Percentiles rank a stretch among this genome's conserved stretches.
phyloP scores from a whole-genome alignment of 1,140 invertebrate species.

The Drosophila willistoni region DNA sequence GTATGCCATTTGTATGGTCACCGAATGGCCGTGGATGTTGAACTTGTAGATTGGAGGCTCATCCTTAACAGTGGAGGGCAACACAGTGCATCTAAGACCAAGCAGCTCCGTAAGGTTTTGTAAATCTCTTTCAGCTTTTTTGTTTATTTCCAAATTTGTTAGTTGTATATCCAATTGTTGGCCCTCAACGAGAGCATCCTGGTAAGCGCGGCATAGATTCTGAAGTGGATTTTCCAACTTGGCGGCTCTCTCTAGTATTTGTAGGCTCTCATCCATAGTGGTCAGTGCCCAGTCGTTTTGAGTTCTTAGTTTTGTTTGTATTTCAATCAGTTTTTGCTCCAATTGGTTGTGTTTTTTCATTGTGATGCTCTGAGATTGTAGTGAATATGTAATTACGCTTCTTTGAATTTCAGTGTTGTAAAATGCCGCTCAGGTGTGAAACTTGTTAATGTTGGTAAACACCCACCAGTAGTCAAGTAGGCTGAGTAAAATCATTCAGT shows the following conservation, averaged over 20 bases:
- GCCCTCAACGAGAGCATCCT: not conserved
- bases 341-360: not conserved
- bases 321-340: not conserved
- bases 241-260: not conserved
- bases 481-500: too few species aligned
- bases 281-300: not conserved
- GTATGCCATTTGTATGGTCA: not conserved
- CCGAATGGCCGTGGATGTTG: not conserved
- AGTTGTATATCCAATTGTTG: not conserved
- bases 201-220: not conserved
- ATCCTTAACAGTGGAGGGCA: not conserved
- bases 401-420: too few species aligned
- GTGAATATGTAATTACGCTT: too few species aligned
- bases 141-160: not conserved
- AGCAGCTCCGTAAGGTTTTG: not conserved
- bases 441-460: too few species aligned
- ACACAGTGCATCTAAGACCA: constrained; percentile 22
- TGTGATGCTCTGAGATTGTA: not conserved
- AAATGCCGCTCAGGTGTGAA: too few species aligned
- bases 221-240: not conserved
- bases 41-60: constrained; percentile 21
- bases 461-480: not conserved
- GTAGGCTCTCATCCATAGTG: not conserved
- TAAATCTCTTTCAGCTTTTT: not conserved
- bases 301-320: not conserved